Evolutionary conservation across 2,797 vertebrate species (phyloP), one percentile per base, ranked within the genome.

Genomic region (Acrocephalus scirpaceus): DNA sequence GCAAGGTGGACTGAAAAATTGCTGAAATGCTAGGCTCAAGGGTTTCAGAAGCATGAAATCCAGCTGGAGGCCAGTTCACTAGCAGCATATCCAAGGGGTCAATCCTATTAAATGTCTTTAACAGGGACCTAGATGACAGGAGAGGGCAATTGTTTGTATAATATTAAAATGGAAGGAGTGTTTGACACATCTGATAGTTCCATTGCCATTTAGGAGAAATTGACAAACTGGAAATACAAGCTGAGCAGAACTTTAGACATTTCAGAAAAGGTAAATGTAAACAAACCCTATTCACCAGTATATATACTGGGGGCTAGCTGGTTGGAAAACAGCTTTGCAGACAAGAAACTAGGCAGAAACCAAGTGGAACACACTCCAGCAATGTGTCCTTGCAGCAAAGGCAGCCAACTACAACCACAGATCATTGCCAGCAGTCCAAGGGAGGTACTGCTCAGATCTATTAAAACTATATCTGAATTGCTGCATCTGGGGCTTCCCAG

Each of bases 351-450:
- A 56, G 26, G 18, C 22, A 88, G 56, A 90, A 78, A 77, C 5
- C 42, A 72, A 61, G 32, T 3, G 65, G 13, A 84, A 56, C 11
- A 14, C 26, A 11, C 27, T 56, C n/a, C 53, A 91, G 30, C 26
- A 56, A 48, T 1, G 9, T 5, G 34, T 10, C 13, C 62, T 47
- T 62, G 34, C 13, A 58, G 38, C 44, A 58, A 62, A 71, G 25
- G 11, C 7, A 11, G 32, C 16, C 34, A 90, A 12, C 2, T 12
- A 51, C 34, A 79, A 18, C 22, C 26, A 13, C 85, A 75, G 26
- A 61, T 8, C 0, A 2, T 0, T 78, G 23, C 7, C 47, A 54
- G 45, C 5, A 70, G 13, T 13, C 21, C 53, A 76, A 66, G 15
- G 10, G 8, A 72, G 8, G 32, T 45, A 61, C 16, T 38, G n/a